These are phyloP conservation scores for Agrilus mali DNA, from an alignment of 2,888 invertebrate genomes.

Conservation along the genomic window DNA sequence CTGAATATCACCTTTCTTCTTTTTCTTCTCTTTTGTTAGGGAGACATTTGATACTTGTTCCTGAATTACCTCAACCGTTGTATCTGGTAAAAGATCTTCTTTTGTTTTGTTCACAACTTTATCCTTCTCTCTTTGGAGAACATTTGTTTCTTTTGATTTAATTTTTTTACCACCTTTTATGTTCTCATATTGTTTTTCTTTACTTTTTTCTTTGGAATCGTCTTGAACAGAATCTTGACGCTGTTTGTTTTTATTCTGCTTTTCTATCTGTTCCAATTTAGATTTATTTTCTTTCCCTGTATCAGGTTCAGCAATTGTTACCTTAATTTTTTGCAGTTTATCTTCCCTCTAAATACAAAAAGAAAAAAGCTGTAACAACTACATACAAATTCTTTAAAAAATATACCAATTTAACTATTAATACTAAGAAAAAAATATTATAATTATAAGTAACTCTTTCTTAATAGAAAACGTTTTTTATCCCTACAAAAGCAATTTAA, in stretches of 20 bases:
- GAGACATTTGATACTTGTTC: constrained; percentile 12
- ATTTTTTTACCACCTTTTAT: constrained; percentile 8
- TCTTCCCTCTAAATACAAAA: too few species aligned
- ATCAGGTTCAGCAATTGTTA: neutral
- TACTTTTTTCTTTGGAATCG: constrained; percentile 4
- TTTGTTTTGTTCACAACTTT: constrained; percentile 4
- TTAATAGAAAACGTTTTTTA: too few species aligned
- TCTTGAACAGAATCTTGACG: constrained; percentile 2
- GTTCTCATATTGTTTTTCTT: constrained; percentile 2
- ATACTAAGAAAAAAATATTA: too few species aligned
- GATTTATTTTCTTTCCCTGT: constrained; percentile 3
- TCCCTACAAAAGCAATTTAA: too few species aligned
- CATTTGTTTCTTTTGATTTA: constrained; percentile 6
- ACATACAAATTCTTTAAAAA: too few species aligned
- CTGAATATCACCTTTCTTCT: constrained; percentile 44
- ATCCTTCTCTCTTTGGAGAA: neutral
- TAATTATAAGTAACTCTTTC: too few species aligned
- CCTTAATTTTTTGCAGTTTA: too few species aligned
- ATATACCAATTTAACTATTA: too few species aligned
- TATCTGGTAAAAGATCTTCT: too few species aligned
- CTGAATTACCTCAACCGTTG: constrained; percentile 2
- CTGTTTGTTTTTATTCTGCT: constrained; percentile 20
- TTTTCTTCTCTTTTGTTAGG: constrained; percentile 35
- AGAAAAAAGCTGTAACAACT: too few species aligned
- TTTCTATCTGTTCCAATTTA: constrained; percentile 2